These are phyloP conservation scores for Meloidogyne chitwoodi DNA, from an alignment of 1,140 invertebrate species.

Conservation along the genomic window DNA sequence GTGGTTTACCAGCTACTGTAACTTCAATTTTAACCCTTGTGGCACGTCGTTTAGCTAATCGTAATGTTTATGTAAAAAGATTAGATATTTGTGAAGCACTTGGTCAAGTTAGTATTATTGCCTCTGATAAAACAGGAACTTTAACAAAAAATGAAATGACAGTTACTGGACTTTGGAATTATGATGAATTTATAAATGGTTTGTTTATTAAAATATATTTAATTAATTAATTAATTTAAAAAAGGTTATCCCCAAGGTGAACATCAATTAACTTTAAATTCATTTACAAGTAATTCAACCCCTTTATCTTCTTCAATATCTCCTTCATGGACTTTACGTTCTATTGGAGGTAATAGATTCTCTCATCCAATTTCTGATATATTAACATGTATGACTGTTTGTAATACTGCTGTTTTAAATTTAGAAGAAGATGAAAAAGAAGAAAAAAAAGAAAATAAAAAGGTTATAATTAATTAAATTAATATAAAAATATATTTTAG, in stretches of 20 bases:
- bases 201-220: neutral
- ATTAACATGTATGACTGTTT: slow-evolving; percentile 23
- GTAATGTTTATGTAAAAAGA: slow-evolving; percentile 95
- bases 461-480: neutral
- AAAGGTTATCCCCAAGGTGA: neutral
- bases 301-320: neutral
- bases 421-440: slow-evolving; percentile 22
- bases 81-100: slow-evolving; percentile 71
- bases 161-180: slow-evolving; percentile 64
- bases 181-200: slow-evolving; percentile 49
- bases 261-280: slow-evolving; percentile 2
- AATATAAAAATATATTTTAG: neutral
- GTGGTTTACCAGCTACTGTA: slow-evolving; percentile 94
- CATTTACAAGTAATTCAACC: neutral
- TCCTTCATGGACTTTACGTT: neutral
- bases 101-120: slow-evolving; percentile 69
- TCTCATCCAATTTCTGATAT: slow-evolving; percentile 12
- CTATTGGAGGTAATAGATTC: slow-evolving; percentile 9
- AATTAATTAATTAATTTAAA: neutral
- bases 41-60: slow-evolving; percentile 94
- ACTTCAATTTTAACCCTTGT: slow-evolving; percentile 94
- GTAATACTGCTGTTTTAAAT: slow-evolving; percentile 16
- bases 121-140: slow-evolving; percentile 98
- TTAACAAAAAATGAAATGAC: slow-evolving; percentile 99
- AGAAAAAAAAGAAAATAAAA: slow-evolving; percentile 7